These are phyloP conservation scores for Pseudachorutes palmiensis DNA, from an alignment of 1,140 invertebrate species.

Conservation along the genomic window DNA sequence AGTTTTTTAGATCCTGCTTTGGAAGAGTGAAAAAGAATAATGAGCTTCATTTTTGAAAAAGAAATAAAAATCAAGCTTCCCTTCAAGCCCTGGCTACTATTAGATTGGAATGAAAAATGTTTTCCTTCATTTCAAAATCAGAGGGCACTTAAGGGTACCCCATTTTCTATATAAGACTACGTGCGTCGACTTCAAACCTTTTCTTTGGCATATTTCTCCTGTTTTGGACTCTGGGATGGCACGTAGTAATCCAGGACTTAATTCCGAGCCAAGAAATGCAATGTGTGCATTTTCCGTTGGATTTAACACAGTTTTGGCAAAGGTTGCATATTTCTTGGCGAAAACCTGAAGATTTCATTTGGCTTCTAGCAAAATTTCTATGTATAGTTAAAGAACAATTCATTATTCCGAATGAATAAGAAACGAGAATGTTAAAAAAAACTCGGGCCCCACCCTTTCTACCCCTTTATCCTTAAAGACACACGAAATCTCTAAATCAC, in stretches of 20 bases:
- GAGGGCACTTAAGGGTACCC: background rate
- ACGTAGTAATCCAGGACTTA: too few species aligned
- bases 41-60: background rate
- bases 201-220: background rate
- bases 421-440: conserved; percentile 6
- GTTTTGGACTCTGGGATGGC: background rate
- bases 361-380: too few species aligned
- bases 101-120: background rate
- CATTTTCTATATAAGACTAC: conserved; percentile 14
- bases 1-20: background rate
- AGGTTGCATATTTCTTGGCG: too few species aligned
- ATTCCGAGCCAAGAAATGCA: too few species aligned
- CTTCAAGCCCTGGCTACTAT: background rate
- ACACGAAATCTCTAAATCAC: conserved; percentile 31
- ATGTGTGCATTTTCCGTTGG: too few species aligned
- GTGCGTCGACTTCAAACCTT: conserved; percentile 3
- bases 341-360: too few species aligned
- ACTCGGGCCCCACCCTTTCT: conserved; percentile 2
- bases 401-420: too few species aligned
- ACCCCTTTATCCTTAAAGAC: conserved; percentile 9
- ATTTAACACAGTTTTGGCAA: too few species aligned
- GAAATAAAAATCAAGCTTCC: background rate
- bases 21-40: conserved; percentile 9
- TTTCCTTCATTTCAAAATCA: background rate
- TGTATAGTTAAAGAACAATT: too few species aligned